phyloP scores from a whole-genome alignment of 2,113 vertebrate genomes.

The Barnardius zonarius region DNA sequence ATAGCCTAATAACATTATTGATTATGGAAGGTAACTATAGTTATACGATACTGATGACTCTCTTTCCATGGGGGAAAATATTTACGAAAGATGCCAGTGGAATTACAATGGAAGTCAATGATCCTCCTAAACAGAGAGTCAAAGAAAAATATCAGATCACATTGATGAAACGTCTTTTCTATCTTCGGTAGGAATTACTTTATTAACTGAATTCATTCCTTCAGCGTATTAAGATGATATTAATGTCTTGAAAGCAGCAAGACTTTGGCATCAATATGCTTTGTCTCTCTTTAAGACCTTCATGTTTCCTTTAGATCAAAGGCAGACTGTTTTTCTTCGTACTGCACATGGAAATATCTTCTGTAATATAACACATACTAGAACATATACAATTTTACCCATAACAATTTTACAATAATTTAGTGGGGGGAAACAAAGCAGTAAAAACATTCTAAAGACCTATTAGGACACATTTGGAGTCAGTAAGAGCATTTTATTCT shows the following conservation, averaged over 20 bases:
- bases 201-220: background rate
- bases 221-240: background rate
- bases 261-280: background rate
- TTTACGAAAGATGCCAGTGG: background rate
- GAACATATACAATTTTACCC: background rate
- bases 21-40: background rate
- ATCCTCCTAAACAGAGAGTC: background rate
- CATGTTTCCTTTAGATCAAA: background rate
- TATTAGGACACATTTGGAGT: background rate
- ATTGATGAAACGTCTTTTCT: background rate
- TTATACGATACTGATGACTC: background rate
- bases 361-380: background rate
- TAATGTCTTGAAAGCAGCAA: background rate
- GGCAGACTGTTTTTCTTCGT: background rate
- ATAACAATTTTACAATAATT: background rate
- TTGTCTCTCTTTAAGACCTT: background rate
- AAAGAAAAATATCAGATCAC: background rate
- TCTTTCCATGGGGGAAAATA: background rate
- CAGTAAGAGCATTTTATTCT: background rate
- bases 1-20: background rate
- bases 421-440: background rate
- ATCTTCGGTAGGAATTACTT: background rate
- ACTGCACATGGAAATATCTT: background rate
- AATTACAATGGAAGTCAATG: background rate
- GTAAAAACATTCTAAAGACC: background rate